Conservation (phyloP, 2,888 invertebrate species). For the Lasioglossum figueresi region DNA sequence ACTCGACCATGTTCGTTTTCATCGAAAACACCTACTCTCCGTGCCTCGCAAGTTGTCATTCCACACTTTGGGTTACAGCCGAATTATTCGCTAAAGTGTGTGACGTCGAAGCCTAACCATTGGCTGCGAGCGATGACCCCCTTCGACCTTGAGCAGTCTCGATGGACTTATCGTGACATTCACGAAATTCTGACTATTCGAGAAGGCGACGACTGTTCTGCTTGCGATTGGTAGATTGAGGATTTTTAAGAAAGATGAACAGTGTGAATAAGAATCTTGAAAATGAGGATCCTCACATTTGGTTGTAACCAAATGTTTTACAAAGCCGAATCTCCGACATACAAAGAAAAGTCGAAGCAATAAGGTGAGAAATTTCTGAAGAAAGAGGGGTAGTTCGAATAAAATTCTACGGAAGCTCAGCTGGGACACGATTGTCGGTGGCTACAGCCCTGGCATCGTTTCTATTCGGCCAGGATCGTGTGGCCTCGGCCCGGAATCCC, state of each 20-base stretch:
- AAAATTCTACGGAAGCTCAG: not conserved
- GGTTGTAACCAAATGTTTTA: not conserved
- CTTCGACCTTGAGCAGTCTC: no score
- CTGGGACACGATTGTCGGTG: slow-evolving; percentile 15
- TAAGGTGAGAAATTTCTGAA: not conserved
- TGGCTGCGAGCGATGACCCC: no score
- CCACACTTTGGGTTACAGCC: no score
- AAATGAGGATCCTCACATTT: not conserved
- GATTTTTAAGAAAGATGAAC: no score
- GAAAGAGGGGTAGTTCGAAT: not conserved
- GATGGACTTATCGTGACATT: no score
- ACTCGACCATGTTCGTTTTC: not conserved
- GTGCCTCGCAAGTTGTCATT: no score
- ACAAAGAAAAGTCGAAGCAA: not conserved
- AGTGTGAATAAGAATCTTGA: not conserved
- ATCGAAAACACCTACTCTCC: not conserved
- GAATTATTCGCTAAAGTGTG: no score
- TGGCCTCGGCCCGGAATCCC: slow-evolving; percentile 70
- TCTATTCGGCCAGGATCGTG: slow-evolving; percentile 73
- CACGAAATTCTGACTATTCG: no score
- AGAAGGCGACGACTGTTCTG: no score
- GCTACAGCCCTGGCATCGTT: slow-evolving; percentile 76
- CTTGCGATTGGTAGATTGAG: no score
- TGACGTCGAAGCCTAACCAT: no score
- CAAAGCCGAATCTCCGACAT: no score